These are phyloP conservation scores for Philhelius pedissequus DNA, from an alignment of 2,888 invertebrate species.

Conservation along the genomic window DNA sequence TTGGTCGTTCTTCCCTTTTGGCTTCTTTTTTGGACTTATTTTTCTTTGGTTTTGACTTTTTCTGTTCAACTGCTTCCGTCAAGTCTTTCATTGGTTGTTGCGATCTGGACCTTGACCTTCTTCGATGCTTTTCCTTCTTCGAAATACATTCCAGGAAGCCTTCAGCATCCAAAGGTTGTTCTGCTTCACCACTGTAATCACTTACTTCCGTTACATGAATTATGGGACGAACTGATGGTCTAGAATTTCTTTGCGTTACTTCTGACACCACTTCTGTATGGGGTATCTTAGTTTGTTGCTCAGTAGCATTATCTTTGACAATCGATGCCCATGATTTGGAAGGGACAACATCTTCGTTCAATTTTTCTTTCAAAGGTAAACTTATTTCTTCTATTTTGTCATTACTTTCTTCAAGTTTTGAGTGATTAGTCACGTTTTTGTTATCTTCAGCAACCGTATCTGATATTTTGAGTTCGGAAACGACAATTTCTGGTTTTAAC, in stretches of 20 bases:
- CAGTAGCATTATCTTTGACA: constrained; percentile 66
- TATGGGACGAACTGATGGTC: constrained; percentile 71
- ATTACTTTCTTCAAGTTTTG: neutral
- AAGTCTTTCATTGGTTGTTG: constrained; percentile 76
- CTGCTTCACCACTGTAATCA: constrained; percentile 14
- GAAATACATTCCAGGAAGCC: constrained; percentile 80
- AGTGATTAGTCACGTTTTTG: neutral
- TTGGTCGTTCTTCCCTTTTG: neutral
- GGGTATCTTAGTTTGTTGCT: constrained; percentile 26
- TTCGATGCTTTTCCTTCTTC: constrained; percentile 78
- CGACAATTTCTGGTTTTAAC: neutral
- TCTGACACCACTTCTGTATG: neutral
- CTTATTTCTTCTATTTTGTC: constrained; percentile 35
- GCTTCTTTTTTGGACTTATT: constrained; percentile 72
- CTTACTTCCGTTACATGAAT: constrained; percentile 71
- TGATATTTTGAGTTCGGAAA: neutral
- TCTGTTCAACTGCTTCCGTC: constrained; percentile 77
- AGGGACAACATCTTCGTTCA: constrained; percentile 71
- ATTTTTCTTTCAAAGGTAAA: constrained; percentile 72
- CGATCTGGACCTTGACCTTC: constrained; percentile 81
- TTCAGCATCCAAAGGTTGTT: constrained; percentile 74
- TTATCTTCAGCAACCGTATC: neutral
- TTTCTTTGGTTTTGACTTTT: constrained; percentile 75
- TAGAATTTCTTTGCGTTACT: constrained; percentile 69
- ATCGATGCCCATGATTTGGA: constrained; percentile 72